A percentile compares a stretch with the other conserved stretches of the same genome.
Conservation (phyloP, 1,140 invertebrate genomes). For the Mercenaria mercenaria region DNA sequence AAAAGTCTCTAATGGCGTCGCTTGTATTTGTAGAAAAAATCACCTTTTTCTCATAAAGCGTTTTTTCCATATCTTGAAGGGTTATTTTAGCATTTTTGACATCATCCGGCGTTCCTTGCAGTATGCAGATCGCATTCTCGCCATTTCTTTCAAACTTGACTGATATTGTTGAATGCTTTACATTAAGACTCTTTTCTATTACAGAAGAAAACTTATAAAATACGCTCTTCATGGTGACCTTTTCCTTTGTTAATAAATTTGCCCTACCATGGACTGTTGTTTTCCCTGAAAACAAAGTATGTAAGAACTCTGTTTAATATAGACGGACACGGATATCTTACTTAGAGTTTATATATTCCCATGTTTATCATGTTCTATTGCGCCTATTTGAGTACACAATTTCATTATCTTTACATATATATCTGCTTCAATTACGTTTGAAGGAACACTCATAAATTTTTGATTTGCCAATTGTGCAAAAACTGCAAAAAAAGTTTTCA, state of each 20-base stretch:
- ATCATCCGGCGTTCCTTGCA: neutral
- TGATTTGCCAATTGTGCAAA: too few species aligned
- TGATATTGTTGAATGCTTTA: neutral
- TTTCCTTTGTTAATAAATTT: neutral
- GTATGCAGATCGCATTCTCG: neutral
- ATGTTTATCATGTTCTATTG: too few species aligned
- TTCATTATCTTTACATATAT: too few species aligned
- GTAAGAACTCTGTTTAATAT: too few species aligned
- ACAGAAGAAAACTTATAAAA: neutral
- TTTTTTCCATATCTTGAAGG: neutral
- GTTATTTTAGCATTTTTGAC: neutral
- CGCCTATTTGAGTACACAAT: too few species aligned
- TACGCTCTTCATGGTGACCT: neutral
- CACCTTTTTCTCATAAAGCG: neutral
- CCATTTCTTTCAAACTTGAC: neutral
- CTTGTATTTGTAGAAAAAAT: neutral
- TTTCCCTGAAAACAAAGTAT: too few species aligned
- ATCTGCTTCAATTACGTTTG: too few species aligned
- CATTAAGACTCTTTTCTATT: neutral
- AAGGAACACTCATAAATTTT: too few species aligned
- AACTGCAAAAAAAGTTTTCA: too few species aligned
- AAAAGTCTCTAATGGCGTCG: neutral
- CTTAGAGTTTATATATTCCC: too few species aligned
- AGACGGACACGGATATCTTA: too few species aligned
- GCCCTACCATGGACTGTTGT: too few species aligned